phyloP scores from a whole-genome alignment of 92 coral and sea anemone species.

The Blastomussa wellsi region DNA sequence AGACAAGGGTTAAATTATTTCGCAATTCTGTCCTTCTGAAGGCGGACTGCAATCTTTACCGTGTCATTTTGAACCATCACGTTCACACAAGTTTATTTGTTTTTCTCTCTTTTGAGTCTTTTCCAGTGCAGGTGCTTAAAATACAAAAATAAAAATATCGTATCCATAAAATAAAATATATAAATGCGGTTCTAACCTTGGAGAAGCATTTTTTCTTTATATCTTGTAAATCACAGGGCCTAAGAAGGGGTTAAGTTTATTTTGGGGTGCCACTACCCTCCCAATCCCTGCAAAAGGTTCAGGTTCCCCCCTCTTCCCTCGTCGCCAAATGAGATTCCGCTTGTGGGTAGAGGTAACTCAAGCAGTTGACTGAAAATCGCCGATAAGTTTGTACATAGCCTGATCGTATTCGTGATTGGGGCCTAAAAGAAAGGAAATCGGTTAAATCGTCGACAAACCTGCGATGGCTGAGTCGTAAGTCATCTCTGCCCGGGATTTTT shows the following conservation, averaged over 20 bases:
- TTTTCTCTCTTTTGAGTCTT: background rate
- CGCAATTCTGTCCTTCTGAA: background rate
- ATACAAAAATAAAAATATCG: background rate
- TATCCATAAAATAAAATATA: background rate
- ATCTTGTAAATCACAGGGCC: background rate
- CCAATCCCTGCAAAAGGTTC: background rate
- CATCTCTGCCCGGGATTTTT: background rate
- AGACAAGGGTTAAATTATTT: background rate
- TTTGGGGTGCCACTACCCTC: background rate
- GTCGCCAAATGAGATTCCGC: conserved; percentile 2
- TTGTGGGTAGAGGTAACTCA: background rate
- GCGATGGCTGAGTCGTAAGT: conserved; percentile 94
- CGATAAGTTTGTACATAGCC: background rate
- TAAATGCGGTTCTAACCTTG: background rate
- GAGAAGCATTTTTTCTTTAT: background rate
- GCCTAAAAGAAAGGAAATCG: background rate
- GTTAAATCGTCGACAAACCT: conserved; percentile 3
- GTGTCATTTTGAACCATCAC: background rate
- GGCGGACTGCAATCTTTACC: background rate
- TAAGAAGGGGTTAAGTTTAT: too few species aligned
- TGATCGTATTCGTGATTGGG: background rate
- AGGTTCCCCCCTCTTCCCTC: background rate
- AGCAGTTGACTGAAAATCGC: background rate
- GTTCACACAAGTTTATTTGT: background rate
- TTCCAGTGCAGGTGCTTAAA: background rate